Conservation (phyloP, 1,140 invertebrate genomes). For the Hylaeus volcanicus region DNA sequence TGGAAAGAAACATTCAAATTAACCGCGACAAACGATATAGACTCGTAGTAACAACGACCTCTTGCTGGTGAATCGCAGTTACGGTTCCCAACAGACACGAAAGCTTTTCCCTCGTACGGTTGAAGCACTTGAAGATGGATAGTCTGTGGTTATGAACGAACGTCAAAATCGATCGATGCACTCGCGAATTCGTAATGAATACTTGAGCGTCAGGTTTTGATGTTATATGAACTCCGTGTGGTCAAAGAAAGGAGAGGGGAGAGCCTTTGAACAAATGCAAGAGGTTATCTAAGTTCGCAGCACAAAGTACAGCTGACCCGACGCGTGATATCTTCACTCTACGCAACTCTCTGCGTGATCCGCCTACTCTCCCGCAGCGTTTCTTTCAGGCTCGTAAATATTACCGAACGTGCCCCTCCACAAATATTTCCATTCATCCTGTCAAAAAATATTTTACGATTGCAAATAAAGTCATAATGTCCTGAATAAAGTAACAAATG, state of each 20-base stretch:
- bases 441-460: neutral
- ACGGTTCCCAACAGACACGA: neutral
- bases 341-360: conserved; percentile 22
- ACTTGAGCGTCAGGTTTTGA: conserved; percentile 22
- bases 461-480: no score
- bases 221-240: conserved; percentile 41
- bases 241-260: conserved; percentile 23
- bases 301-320: conserved; percentile 76
- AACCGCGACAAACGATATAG: conserved; percentile 12
- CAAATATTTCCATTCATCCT: neutral
- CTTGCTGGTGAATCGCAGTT: neutral
- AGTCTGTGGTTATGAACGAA: neutral
- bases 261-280: neutral
- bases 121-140: neutral
- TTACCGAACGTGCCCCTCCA: neutral
- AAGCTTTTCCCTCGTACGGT: neutral
- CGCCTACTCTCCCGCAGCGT: conserved; percentile 2
- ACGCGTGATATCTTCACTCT: conserved; percentile 61
- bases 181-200: conserved; percentile 25
- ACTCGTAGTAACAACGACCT: neutral
- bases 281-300: conserved; percentile 76
- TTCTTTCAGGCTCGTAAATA: conserved; percentile 35
- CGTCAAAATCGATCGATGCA: neutral
- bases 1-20: conserved; percentile 76
- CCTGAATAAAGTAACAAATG: no score